Percentiles rank a stretch among this genome's conserved stretches.
These are phyloP conservation scores for Ramphastos sulfuratus DNA, from an alignment of 2,113 vertebrate species.

Conservation along the genomic window DNA sequence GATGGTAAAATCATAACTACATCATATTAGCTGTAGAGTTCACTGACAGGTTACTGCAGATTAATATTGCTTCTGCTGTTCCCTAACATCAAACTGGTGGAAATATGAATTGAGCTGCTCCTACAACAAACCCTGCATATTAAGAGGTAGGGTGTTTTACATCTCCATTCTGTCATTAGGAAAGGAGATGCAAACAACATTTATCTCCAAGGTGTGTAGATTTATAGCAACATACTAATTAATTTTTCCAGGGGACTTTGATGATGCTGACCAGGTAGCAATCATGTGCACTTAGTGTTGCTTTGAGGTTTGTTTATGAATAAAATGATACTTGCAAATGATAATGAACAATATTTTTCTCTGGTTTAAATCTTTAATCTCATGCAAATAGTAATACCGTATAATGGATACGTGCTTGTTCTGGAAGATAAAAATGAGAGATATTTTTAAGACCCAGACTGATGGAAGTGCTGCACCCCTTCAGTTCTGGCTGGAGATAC, in stretches of 20 bases:
- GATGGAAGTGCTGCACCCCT: neutral
- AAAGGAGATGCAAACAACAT: conserved; percentile 71
- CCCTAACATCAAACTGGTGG: conserved; percentile 83
- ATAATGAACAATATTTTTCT: conserved; percentile 10
- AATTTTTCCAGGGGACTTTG: conserved; percentile 36
- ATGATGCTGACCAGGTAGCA: conserved; percentile 40
- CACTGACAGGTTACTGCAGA: conserved; percentile 93
- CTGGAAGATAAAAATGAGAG: conserved; percentile 31
- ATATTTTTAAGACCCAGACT: neutral
- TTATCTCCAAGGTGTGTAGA: conserved; percentile 68
- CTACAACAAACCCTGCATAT: conserved; percentile 81
- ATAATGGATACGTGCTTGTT: conserved; percentile 5
- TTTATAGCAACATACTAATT: conserved; percentile 55
- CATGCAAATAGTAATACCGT: conserved; percentile 42
- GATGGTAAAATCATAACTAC: conserved; percentile 98
- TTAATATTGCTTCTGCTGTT: conserved; percentile 91
- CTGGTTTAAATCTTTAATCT: conserved; percentile 60
- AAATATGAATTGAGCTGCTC: conserved; percentile 82
- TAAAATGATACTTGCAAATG: conserved; percentile 14
- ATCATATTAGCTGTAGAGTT: conserved; percentile 97
- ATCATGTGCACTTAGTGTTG: neutral
- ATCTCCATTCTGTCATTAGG: conserved; percentile 57
- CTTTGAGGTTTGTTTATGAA: conserved; percentile 47
- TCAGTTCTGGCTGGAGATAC: neutral
- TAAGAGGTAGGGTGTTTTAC: conserved; percentile 73